Evolutionary conservation across 92 coral and sea anemone species (phyloP), one percentile per base, ranked within the genome.

Genomic region (Porites divaricata): DNA sequence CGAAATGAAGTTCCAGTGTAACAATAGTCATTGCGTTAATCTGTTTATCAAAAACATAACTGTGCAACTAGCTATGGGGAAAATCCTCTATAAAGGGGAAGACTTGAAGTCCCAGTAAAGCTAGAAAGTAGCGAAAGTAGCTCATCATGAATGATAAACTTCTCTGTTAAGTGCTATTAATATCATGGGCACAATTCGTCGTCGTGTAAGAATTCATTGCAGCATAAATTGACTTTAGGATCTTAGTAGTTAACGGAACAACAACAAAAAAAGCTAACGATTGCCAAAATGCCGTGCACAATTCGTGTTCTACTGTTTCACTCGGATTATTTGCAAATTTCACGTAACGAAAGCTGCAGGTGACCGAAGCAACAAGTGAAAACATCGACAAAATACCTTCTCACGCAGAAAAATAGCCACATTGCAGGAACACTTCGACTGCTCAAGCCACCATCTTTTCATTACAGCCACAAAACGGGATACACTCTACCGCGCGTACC

Each of bases 391-490:
- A 69, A 82, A 63, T 82, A 82, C 86, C 86, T 82, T 62, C 79
- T 82, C 79, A 82, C 24, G 86, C 79, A 82, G 86, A 82, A 82
- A 62, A 59, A 82, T 59, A 82, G 66, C 86, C 86, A 82, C 86
- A 82, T 82, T n/a, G 12, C 63, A 19, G 11, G 50, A 66, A 11
- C 17, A 54, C 12, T 2, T 35, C n/a, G n/a, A 11, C 66, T 49
- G 17, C 72, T 4, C 54, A 21, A 21, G 22, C 23, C 13, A 53
- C 74, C 10, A 67, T 5, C 54, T 0, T 21, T 69, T 51, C 22
- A 19, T 7, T 51, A 6, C 65, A 79, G 15, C 66, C 63, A 23
- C 72, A 66, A 22, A 3, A 22, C 63, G 51, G 23, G 15, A 24
- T 17, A n/a, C 20, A 63, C 49, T 52, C 4, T 6, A 15, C 4